Evolutionary conservation across 2,797 vertebrate species (phyloP), one percentile per base, ranked within the genome.

Genomic region (Pseudochirops corinnae): DNA sequence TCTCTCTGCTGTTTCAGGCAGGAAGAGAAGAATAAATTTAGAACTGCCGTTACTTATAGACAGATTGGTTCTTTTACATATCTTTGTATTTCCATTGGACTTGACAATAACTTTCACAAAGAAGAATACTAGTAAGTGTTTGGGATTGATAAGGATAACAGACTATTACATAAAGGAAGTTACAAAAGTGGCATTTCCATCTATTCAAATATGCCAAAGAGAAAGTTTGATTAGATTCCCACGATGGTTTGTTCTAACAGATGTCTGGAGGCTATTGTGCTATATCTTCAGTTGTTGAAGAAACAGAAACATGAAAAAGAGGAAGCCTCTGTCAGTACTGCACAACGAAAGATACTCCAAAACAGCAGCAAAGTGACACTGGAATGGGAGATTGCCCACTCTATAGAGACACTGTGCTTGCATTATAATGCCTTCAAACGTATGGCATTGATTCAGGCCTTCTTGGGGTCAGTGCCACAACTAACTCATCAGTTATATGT

Each of bases 381-480:
- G 96, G 99, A 99, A 98, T 98, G 98, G 98, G 99, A 99, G 98
- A 99, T 99, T 5, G 99, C 99, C 2, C 99, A 99, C 94, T 98
- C 99, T 0, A 98, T 99, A 94, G 99, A 99, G 90, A 99, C 94
- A 56, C 98, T 99, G 97, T 98, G 99, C 74, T 98, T 97, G 0
- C 99, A 99, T 97, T 99, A 99, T 90, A 99, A 99, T 0, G 99
- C 99, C 98, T 99, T 99, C 98, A 99, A 99, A 92, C 99, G 99
- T 96, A 99, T 99, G 5, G 99, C 99, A 0, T 98, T 99, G 95
- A 99, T 99, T 97, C 99, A 99, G 98, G 99, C 99, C 1, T 99
- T 99, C 97, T 98, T 99, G 96, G 99, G 99, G 96, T 99, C 99
- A 94, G 99, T 99, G 0, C 99, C 99, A 0, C 99, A 99, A 96